These are phyloP conservation scores for Tursiops truncatus DNA, from an alignment of 2,113 vertebrate genomes.

Conservation along the genomic window DNA sequence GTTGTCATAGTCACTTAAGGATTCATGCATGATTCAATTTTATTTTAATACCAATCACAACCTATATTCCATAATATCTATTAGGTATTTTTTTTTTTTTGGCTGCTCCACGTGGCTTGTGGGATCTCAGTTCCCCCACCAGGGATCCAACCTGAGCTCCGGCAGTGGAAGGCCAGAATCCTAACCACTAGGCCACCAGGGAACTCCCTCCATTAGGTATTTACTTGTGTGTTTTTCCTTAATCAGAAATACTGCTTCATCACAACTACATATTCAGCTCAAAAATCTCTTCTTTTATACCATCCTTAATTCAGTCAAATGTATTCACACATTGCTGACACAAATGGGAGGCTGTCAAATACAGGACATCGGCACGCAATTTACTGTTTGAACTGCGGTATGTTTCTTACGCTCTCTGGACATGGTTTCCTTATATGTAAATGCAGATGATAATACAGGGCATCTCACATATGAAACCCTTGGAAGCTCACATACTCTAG, in stretches of 20 bases:
- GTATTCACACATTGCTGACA: not conserved
- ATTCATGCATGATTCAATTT: not conserved
- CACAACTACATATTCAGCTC: not conserved
- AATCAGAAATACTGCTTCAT: not conserved
- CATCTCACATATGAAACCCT: not conserved
- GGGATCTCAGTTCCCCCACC: too few relatives aligned
- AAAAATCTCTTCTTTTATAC: not conserved
- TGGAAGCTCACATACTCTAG: not conserved
- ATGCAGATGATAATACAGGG: not conserved
- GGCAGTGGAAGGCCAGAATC: too few relatives aligned
- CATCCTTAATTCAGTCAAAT: not conserved
- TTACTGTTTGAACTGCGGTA: not conserved
- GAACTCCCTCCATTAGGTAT: not conserved
- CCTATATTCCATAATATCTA: not conserved
- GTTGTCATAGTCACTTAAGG: not conserved
- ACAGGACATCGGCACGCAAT: not conserved
- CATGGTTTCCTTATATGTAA: not conserved
- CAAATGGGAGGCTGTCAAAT: not conserved
- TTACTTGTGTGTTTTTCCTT: not conserved
- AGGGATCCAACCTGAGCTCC: too few relatives aligned
- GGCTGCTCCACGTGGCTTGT: too few relatives aligned
- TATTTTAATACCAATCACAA: not conserved
- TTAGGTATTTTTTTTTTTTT: too few relatives aligned
- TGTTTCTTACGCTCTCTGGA: not conserved
- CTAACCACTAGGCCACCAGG: not conserved